Conservation (phyloP, 2,888 invertebrate species). For the Allophyes oxyacanthae region DNA sequence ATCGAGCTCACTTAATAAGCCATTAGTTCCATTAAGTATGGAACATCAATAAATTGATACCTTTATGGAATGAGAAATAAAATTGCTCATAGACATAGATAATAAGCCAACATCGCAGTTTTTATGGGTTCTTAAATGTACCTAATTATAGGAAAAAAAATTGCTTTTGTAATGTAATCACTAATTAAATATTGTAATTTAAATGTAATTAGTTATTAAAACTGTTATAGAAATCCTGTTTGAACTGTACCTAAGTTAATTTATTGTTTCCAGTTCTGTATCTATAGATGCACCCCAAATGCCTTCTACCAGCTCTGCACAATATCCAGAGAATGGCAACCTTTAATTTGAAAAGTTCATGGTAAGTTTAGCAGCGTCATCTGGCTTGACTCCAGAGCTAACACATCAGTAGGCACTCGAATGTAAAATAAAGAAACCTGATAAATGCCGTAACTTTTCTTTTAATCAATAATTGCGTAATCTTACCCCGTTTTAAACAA, state of each 20-base stretch:
- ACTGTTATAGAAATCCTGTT: slow-evolving; percentile 6
- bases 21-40: slow-evolving; percentile 53
- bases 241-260: too few relatives aligned
- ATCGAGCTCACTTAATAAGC: slow-evolving; percentile 58
- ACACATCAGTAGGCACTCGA: neutral
- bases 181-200: slow-evolving; percentile 34
- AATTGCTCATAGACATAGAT: slow-evolving; percentile 39
- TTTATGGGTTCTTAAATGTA: slow-evolving; percentile 21
- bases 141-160: slow-evolving; percentile 35
- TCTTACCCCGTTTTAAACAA: slow-evolving; percentile 11
- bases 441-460: slow-evolving; percentile 7
- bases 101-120: slow-evolving; percentile 27
- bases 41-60: slow-evolving; percentile 57
- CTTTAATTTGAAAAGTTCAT: too few relatives aligned
- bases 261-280: too few relatives aligned
- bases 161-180: slow-evolving; percentile 17
- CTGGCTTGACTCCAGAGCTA: too few relatives aligned
- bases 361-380: too few relatives aligned
- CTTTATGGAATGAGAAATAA: slow-evolving; percentile 51
- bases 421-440: slow-evolving; percentile 9
- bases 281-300: too few relatives aligned
- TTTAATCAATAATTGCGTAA: slow-evolving; percentile 1
- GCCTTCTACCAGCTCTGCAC: too few relatives aligned
- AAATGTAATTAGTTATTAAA: slow-evolving; percentile 23
- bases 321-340: too few relatives aligned